These are phyloP conservation scores for Drosophila sp. DNA, from an alignment of 1,140 invertebrate genomes.

Conservation along the genomic window DNA sequence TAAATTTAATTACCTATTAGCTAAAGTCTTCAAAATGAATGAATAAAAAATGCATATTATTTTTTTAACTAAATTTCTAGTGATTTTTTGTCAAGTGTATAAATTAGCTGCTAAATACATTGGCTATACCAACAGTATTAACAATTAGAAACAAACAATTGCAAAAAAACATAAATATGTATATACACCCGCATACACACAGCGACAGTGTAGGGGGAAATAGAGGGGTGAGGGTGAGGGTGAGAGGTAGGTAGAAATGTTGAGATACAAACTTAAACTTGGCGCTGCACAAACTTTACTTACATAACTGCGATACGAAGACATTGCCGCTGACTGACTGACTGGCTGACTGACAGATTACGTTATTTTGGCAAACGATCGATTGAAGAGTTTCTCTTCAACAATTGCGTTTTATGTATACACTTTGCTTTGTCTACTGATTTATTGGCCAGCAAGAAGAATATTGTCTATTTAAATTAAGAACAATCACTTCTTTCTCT, in stretches of 20 bases:
- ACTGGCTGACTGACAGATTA: constrained; percentile 34
- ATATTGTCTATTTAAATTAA: constrained; percentile 12
- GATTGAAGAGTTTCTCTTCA: background rate
- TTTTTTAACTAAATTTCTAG: too few relatives aligned
- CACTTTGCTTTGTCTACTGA: constrained; percentile 4
- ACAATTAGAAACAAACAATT: constrained; percentile 58
- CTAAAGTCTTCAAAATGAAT: too few relatives aligned
- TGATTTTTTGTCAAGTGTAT: background rate
- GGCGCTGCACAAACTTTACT: constrained; percentile 63
- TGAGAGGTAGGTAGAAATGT: constrained; percentile 18
- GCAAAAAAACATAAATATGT: constrained; percentile 42
- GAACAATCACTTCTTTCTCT: constrained; percentile 28
- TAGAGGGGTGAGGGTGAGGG: background rate
- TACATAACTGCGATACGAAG: constrained; percentile 83
- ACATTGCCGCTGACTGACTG: constrained; percentile 44
- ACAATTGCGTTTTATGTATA: constrained; percentile 32
- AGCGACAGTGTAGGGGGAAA: background rate
- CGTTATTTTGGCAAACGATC: constrained; percentile 57
- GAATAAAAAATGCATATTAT: too few relatives aligned
- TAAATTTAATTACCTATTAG: too few relatives aligned
- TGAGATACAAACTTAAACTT: constrained; percentile 47
- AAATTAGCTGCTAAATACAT: constrained; percentile 36
- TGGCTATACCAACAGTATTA: constrained; percentile 39
- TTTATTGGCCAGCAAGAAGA: constrained; percentile 4
- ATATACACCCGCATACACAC: constrained; percentile 47